Evolutionary conservation across 2,797 vertebrate genomes (phyloP).

Genomic region (Hafferia zeledoni): DNA sequence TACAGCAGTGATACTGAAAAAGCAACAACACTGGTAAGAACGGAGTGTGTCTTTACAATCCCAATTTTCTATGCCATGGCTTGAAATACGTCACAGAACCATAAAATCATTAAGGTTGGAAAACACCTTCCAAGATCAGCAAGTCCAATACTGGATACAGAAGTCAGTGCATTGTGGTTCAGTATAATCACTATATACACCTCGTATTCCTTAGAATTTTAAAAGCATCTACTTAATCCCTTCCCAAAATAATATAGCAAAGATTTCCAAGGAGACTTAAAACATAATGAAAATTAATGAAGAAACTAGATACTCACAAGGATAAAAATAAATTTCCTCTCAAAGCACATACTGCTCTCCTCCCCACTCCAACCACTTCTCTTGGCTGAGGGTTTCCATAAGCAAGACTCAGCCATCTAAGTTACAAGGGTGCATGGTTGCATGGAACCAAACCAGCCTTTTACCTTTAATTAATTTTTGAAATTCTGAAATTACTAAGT

Average conservation of each 20-base stretch:
- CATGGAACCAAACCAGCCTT: neutral
- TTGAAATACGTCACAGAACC: neutral
- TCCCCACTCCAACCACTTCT: neutral
- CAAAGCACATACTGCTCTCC: neutral
- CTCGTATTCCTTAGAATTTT: neutral
- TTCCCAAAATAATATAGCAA: neutral
- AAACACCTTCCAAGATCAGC: neutral
- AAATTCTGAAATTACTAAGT: neutral
- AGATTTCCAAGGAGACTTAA: neutral
- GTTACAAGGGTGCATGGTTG: neutral
- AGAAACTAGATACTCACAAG: neutral
- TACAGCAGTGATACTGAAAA: neutral
- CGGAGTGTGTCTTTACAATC: rapidly evolving
- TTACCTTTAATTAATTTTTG: neutral
- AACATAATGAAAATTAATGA: neutral
- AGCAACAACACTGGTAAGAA: neutral
- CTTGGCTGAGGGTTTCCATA: neutral
- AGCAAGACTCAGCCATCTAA: neutral
- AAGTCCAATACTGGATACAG: neutral
- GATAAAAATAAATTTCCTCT: neutral
- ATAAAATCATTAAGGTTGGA: neutral
- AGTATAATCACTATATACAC: neutral
- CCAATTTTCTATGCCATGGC: neutral
- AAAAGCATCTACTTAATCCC: neutral
- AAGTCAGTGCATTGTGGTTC: neutral